These are phyloP conservation scores for Oryctes rhinoceros DNA, from an alignment of 1,140 invertebrate genomes.

Conservation along the genomic window DNA sequence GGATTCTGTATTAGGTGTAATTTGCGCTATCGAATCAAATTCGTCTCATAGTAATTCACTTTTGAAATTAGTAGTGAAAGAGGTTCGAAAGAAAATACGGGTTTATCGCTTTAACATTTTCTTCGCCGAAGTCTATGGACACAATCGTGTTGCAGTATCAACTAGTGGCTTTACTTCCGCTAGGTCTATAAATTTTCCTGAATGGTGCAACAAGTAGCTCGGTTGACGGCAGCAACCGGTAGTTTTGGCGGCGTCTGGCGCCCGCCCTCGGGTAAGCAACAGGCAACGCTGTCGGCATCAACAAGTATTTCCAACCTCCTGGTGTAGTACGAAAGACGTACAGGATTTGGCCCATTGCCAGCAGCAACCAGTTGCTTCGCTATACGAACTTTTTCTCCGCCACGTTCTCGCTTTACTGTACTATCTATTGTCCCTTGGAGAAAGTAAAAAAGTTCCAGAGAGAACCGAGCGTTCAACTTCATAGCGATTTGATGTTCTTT, in stretches of 20 bases:
- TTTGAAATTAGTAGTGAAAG: no score
- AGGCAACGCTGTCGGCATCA: conserved; percentile 33
- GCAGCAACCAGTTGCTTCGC: conserved; percentile 32
- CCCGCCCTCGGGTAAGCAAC: conserved; percentile 27
- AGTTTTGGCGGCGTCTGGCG: conserved; percentile 20
- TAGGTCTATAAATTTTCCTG: conserved; percentile 27
- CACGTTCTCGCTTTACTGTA: conserved; percentile 3
- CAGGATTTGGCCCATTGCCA: conserved; percentile 34
- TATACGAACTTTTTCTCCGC: conserved; percentile 19
- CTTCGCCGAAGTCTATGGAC: neutral
- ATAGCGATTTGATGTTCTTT: conserved; percentile 27
- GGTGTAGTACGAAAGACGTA: conserved; percentile 17
- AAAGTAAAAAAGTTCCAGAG: conserved; percentile 26
- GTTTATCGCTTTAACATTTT: no score
- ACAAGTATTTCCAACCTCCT: conserved; percentile 24
- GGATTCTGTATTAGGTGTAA: no score
- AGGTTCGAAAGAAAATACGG: no score
- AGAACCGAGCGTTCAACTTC: conserved; percentile 26
- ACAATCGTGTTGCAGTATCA: neutral
- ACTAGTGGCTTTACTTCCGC: conserved; percentile 11
- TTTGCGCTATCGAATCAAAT: no score
- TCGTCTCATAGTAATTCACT: no score
- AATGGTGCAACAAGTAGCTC: conserved; percentile 28
- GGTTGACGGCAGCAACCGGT: conserved; percentile 25
- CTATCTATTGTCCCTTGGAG: conserved; percentile 30